Base-by-base conservation (phyloP, 2,888 invertebrate genomes). In the Acheta domesticus region DNA sequence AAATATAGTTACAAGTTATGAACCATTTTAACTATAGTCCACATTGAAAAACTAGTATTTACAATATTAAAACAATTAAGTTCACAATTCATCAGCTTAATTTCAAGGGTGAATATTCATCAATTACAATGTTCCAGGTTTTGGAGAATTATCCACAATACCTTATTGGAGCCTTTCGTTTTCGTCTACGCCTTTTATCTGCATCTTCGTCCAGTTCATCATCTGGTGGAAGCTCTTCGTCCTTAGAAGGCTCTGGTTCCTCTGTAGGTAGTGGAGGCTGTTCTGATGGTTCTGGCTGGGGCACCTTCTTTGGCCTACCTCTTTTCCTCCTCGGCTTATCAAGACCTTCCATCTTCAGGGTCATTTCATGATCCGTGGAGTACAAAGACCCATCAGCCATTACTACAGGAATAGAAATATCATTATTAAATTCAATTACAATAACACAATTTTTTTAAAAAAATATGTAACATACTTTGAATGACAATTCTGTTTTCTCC, bases 271-370 rank as follows among this genome's bases (percentile, higher is more conserved):
- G 85, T 48, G 81, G 82, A 77, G 80, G 74, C 84, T 82, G 79
- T 14, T 83, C 84, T 12, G 83, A 82, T 19, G 82, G 48, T 21
- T 82, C 80, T 23, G 83, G 82, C 75, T 86, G 86, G 1, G 87
- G 81, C 82, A 85, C 83, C 86, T 93, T 93, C 0, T 92, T 91
- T 16, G 93, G 93, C 75, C 93, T 88, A 12, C 93, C 93, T 49
- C 93, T 87, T 86, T 93, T 93, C 79, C 91, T 87, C 84, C 90
- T 91, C 0, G 93, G 93, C 83, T 90, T 92, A 49, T 90, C 91
- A 36, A 92, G 85, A 1, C 92, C 93, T 80, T 91, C 90, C 82
- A 91, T 89, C 87, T 90, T 89, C 21, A 93, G 86, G 2, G 91
- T 87, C 82, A 92, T 88, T 23, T 91, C 90, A 84, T 93, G 93